These are phyloP conservation scores for Prochilodus magdalenae DNA, from an alignment of 2,113 vertebrate species.

Conservation along the genomic window DNA sequence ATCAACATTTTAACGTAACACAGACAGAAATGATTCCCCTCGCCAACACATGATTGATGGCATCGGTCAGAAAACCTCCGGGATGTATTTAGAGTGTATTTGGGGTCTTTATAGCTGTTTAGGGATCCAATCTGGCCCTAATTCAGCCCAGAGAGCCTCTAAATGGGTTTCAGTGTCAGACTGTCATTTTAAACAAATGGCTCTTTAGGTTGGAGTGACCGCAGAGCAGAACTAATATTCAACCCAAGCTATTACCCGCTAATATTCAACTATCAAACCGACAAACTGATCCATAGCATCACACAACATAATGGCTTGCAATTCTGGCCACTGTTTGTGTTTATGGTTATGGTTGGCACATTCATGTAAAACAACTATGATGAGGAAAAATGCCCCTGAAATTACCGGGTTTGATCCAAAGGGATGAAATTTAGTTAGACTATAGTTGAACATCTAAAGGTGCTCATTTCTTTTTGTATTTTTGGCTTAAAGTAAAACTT, in stretches of 20 bases:
- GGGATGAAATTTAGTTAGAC: too few species aligned
- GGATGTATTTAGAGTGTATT: not conserved
- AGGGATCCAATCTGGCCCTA: not conserved
- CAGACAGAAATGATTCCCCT: not conserved
- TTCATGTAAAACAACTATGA: too few species aligned
- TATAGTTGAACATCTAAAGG: too few species aligned
- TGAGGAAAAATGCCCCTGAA: too few species aligned
- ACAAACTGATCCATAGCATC: not conserved
- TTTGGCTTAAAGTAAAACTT: too few species aligned
- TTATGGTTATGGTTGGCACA: too few species aligned
- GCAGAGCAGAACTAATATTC: not conserved
- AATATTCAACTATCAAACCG: not conserved
- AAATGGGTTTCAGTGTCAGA: not conserved
- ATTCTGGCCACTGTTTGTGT: too few species aligned
- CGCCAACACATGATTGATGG: conserved; percentile 1
- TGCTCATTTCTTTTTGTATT: too few species aligned
- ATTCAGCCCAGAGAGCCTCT: not conserved
- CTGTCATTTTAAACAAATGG: not conserved
- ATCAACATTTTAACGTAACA: not conserved
- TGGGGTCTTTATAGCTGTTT: not conserved
- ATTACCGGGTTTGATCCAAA: too few species aligned
- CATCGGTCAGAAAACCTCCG: not conserved
- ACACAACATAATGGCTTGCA: too few species aligned
- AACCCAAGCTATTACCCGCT: not conserved
- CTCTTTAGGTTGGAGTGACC: not conserved